Evolutionary conservation across 2,113 vertebrate species (phyloP), one percentile per base, ranked within the genome.

Genomic region (Plecturocebus donacophilus): DNA sequence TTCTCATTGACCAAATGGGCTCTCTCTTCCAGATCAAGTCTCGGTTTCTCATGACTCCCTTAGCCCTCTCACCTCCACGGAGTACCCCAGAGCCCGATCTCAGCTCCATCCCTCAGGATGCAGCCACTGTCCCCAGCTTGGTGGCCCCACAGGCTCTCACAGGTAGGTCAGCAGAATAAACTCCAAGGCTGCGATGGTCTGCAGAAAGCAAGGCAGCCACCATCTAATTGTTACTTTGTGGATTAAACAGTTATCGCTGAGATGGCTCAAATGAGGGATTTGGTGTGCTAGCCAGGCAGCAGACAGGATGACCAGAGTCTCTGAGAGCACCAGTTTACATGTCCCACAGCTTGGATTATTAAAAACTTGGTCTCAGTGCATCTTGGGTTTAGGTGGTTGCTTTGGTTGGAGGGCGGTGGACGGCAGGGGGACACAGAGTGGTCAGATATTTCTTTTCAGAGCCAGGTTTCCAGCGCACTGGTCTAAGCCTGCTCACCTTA

Each of bases 71-170:
- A 66, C 99, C 99, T 0, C 99, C 99, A 1, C 98, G 99, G 98
- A 99, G 99, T 97, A 99, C 99, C 0, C 99, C 99, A 0, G 99
- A 99, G 97, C 99, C 99, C 0, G 99, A 99, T 97, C 99, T 99
- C 98, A 99, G 99, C 91, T 99, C 99, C 49, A 99, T 99, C 86
- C 99, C 99, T 17, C 99, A 99, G 98, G 99, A 99, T 3, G 99
- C 99, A 91, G 99, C 99, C 88, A 99, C 99, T 0, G 97, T 99
- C 23, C 99, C 99, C 80, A 99, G 99, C 97, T 99, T 99, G 0
- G 98, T 98, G 80, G 98, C 98, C 12, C 99, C 99, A 12, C 99
- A 99, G 98, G 98, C 99, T 97, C 99, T 99, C 90, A 99, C 99
- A 99, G 99, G 99, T 99, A 99, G 19, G 92, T 96, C 35, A 16